Evolutionary conservation across 1,140 invertebrate genomes (phyloP).

Genomic region (Lethrus apterus): DNA sequence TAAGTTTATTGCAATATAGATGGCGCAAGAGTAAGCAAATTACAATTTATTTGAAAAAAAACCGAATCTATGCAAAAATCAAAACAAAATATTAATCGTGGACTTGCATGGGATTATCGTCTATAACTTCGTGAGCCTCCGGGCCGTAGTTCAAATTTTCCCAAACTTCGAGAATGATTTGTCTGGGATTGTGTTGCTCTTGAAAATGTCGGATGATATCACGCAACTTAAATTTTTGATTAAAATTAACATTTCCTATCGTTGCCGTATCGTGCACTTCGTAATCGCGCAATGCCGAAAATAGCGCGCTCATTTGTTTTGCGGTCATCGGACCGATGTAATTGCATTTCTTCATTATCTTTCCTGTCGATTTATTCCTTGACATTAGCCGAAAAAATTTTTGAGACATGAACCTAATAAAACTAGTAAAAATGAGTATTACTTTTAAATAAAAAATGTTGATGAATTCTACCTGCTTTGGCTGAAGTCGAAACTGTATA

Average conservation of each 20-base stretch:
- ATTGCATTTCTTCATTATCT: slow-evolving; percentile 13
- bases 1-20: too few species aligned
- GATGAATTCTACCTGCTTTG: slow-evolving; percentile 17
- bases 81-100: slow-evolving; percentile 1
- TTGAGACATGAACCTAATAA: slow-evolving; percentile 14
- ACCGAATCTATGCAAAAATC: too few species aligned
- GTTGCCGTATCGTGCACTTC: slow-evolving; percentile 14
- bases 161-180: slow-evolving; percentile 8
- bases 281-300: slow-evolving; percentile 6
- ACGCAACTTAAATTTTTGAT: slow-evolving; percentile 6
- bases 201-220: slow-evolving; percentile 10
- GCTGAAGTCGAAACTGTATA: slow-evolving; percentile 15
- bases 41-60: too few species aligned
- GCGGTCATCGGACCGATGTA: slow-evolving; percentile 14
- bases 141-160: slow-evolving; percentile 14
- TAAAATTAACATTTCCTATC: slow-evolving; percentile 15
- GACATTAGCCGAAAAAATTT: slow-evolving; percentile 18
- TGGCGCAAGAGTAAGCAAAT: neutral
- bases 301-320: slow-evolving; percentile 16
- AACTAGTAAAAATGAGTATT: slow-evolving; percentile 2
- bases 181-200: slow-evolving; percentile 11
- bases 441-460: too few species aligned
- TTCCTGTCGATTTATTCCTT: slow-evolving; percentile 1
- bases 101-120: slow-evolving; percentile 5
- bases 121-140: neutral